Conservation (phyloP, 2,113 vertebrate genomes). For the rat (Rattus norvegicus) region GRCr8 NC_086022.1:27057501-27058000, state of each 20-base stretch:
- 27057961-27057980: background rate
- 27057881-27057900: slow-evolving; percentile 56
- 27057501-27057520: background rate
- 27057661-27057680: background rate
- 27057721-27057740: slow-evolving; percentile 67
- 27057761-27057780: slow-evolving; percentile 61
- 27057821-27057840: slow-evolving; percentile 64
- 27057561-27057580: slow-evolving; percentile 18
- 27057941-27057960: slow-evolving; percentile 56
- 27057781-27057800: slow-evolving; percentile 56
- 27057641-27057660: slow-evolving; percentile 18
- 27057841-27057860: slow-evolving; percentile 65
- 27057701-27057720: slow-evolving; percentile 66
- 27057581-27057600: background rate
- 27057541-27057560: background rate
- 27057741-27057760: slow-evolving; percentile 44
- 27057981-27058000: slow-evolving; percentile 42
- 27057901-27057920: slow-evolving; percentile 45
- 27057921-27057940: slow-evolving; percentile 43
- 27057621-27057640: slow-evolving; percentile 13
- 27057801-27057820: slow-evolving; percentile 61
- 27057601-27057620: background rate
- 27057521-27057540: background rate
- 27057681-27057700: slow-evolving; percentile 53
- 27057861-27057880: slow-evolving; percentile 2